Percentiles rank a stretch among this genome's conserved stretches.
Conservation (phyloP, 2,797 vertebrate species). For the Chaenodraco wilsoni region DNA sequence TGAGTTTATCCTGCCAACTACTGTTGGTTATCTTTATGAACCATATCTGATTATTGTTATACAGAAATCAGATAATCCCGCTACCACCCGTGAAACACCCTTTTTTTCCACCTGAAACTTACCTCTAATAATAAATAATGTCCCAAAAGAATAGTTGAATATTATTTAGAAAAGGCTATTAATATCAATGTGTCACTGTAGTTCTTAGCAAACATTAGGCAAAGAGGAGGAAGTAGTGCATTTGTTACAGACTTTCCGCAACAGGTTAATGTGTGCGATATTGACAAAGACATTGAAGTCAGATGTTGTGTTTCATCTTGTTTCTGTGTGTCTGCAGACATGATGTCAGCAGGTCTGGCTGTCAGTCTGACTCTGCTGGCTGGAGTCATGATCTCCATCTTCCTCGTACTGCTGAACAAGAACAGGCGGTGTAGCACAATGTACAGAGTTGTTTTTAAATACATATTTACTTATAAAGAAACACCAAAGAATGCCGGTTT, state of each 20-base stretch:
- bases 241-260: background rate
- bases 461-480: background rate
- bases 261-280: too few relatives aligned
- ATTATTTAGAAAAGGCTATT: background rate
- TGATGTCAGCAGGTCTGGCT: constrained; percentile 54
- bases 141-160: background rate
- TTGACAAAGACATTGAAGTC: too few relatives aligned
- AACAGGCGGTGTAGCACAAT: constrained; percentile 50
- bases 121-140: background rate
- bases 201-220: background rate
- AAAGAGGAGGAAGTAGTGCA: background rate
- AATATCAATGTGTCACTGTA: background rate
- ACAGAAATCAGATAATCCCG: background rate
- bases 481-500: background rate
- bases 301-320: background rate
- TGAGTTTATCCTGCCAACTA: background rate
- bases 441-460: constrained; percentile 50
- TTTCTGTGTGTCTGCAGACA: constrained; percentile 59
- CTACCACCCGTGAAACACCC: too few relatives aligned
- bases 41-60: constrained; percentile 4
- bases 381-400: constrained; percentile 45
- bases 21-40: background rate
- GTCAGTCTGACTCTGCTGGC: constrained; percentile 72
- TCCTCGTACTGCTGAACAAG: constrained; percentile 57
- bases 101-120: background rate